Evolutionary conservation across 2,888 invertebrate genomes (phyloP).

Genomic region (Athalia cordata): DNA sequence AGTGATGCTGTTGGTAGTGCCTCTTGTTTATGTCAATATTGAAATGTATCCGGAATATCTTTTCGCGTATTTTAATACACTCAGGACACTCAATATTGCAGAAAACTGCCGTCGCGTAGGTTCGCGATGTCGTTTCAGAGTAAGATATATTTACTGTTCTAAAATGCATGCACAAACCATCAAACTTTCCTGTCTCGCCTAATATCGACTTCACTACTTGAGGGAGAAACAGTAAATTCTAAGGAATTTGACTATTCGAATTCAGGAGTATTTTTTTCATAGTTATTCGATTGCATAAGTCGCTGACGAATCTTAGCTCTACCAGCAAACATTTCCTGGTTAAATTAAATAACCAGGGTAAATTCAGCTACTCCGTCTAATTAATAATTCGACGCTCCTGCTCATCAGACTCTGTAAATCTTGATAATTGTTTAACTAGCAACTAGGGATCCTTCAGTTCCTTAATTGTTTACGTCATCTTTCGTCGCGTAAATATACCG

Average conservation of each 20-base stretch:
- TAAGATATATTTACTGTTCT: not conserved
- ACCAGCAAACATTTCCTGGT: conserved; percentile 17
- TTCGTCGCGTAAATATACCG: conserved; percentile 24
- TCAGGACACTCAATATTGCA: not conserved
- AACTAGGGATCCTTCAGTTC: conserved; percentile 24
- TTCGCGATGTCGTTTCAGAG: conserved; percentile 1
- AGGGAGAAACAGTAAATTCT: conserved; percentile 11
- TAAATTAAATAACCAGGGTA: conserved; percentile 21
- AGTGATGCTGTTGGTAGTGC: not conserved
- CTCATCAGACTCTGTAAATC: conserved; percentile 39
- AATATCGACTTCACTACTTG: not conserved
- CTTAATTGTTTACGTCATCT: conserved; percentile 36
- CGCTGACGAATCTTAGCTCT: not conserved
- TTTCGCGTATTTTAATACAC: conserved; percentile 20
- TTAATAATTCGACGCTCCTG: conserved; percentile 34
- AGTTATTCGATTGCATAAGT: conserved; percentile 11
- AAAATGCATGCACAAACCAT: conserved; percentile 16
- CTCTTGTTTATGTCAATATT: conserved; percentile 39
- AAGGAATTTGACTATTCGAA: not conserved
- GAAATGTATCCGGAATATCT: conserved; percentile 25
- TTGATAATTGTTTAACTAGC: conserved; percentile 32
- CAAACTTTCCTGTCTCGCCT: conserved; percentile 14
- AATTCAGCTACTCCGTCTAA: conserved; percentile 25
- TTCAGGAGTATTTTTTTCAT: conserved; percentile 3
- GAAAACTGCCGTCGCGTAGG: not conserved